Conservation (phyloP, 1,140 invertebrate genomes). For the Berghia stephanieae region DNA sequence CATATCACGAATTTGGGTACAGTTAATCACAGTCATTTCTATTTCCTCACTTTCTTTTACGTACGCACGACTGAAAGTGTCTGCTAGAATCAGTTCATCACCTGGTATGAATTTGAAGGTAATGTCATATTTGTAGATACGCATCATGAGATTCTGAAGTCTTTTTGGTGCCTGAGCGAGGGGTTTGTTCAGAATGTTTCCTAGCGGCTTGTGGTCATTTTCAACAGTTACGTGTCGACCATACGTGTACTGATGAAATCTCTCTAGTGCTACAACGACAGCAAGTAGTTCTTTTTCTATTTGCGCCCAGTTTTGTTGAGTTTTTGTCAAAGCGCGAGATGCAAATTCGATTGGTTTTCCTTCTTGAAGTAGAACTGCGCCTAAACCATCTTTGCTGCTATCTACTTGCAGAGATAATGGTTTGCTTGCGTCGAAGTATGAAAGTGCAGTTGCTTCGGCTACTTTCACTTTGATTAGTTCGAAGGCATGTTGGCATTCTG, state of each 20-base stretch:
- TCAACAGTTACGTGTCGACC: slow-evolving; percentile 49
- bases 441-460: slow-evolving; percentile 39
- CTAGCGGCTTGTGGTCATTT: slow-evolving; percentile 62
- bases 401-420: slow-evolving; percentile 43
- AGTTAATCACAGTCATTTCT: neutral
- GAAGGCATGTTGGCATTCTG: slow-evolving; percentile 60
- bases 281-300: slow-evolving; percentile 68
- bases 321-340: slow-evolving; percentile 64
- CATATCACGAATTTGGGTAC: slow-evolving; percentile 31
- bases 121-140: slow-evolving; percentile 37
- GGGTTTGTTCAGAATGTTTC: slow-evolving; percentile 62
- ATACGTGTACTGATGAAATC: slow-evolving; percentile 48
- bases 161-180: slow-evolving; percentile 31
- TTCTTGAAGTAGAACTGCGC: slow-evolving; percentile 66
- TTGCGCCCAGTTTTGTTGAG: slow-evolving; percentile 68
- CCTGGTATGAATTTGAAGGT: slow-evolving; percentile 35
- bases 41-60: neutral
- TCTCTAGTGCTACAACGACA: slow-evolving; percentile 64
- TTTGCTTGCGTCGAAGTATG: slow-evolving; percentile 44
- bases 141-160: slow-evolving; percentile 37
- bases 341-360: slow-evolving; percentile 66
- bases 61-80: slow-evolving; percentile 36
- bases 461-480: slow-evolving; percentile 39
- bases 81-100: slow-evolving; percentile 33
- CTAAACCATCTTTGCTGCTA: slow-evolving; percentile 58